These are phyloP conservation scores for Heteromormyrus szaboi DNA, from an alignment of 2,797 vertebrate genomes.

Conservation along the genomic window DNA sequence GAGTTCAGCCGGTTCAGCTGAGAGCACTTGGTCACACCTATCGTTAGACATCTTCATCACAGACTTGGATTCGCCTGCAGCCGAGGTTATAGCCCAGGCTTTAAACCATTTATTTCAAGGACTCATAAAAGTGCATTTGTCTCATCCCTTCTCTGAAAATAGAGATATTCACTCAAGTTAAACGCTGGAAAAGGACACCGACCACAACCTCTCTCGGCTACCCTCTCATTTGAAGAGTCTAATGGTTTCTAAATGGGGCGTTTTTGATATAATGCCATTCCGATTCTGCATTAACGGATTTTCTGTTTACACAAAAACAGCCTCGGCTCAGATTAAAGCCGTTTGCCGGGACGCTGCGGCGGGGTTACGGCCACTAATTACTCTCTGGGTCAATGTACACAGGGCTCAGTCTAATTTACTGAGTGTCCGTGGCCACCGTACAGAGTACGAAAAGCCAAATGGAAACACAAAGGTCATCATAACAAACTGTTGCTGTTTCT, in stretches of 20 bases:
- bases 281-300: constrained; percentile 61
- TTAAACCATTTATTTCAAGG: constrained; percentile 27
- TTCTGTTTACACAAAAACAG: constrained; percentile 53
- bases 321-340: constrained; percentile 73
- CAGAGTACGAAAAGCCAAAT: constrained; percentile 73
- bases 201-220: constrained; percentile 49
- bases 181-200: constrained; percentile 47
- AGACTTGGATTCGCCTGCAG: neutral
- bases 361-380: constrained; percentile 60
- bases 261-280: constrained; percentile 53
- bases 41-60: neutral
- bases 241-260: constrained; percentile 53
- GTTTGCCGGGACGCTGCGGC: constrained; percentile 64
- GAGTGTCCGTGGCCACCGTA: constrained; percentile 63
- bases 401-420: constrained; percentile 72
- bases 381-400: constrained; percentile 74
- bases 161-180: constrained; percentile 45
- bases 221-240: constrained; percentile 51
- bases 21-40: neutral
- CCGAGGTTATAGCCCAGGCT: neutral
- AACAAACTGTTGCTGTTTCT: constrained; percentile 90
- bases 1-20: neutral
- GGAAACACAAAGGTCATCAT: constrained; percentile 91
- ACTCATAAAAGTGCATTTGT: constrained; percentile 19
- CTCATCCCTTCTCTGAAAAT: constrained; percentile 23